Percentiles rank a stretch among this genome's conserved stretches.
Conservation (phyloP, 2,888 invertebrate species). For the Mechanitis messenoides region DNA sequence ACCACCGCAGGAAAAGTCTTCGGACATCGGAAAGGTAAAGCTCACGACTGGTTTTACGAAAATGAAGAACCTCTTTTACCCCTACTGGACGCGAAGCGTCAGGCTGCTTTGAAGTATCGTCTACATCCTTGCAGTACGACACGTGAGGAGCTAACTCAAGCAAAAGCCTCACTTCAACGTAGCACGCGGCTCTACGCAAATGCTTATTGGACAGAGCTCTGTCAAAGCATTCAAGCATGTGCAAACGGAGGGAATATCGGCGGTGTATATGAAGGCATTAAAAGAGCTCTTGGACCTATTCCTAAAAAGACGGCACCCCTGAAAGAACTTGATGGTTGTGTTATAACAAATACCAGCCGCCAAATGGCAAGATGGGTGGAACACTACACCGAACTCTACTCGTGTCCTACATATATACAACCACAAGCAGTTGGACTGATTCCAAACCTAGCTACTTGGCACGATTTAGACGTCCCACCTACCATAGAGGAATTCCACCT, state of each 20-base stretch:
- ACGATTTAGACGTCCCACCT: conserved; percentile 5
- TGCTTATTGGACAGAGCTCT: too few relatives aligned
- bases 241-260: conserved; percentile 1
- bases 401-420: background rate
- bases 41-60: background rate
- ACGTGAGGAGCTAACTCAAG: background rate
- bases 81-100: too few relatives aligned
- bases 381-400: conserved; percentile 11
- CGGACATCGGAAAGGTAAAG: conserved; percentile 3
- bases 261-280: conserved; percentile 19
- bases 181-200: too few relatives aligned
- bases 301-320: conserved; percentile 15
- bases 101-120: too few relatives aligned
- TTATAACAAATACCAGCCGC: conserved; percentile 4
- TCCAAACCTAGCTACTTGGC: conserved; percentile 1
- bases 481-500: conserved; percentile 6
- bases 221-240: too few relatives aligned
- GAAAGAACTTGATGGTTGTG: conserved; percentile 15
- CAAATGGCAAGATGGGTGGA: conserved; percentile 1
- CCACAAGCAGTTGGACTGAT: background rate
- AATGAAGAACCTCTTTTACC: too few relatives aligned
- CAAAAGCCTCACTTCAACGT: background rate
- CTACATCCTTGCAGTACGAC: background rate
- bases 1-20: background rate
- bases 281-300: conserved; percentile 19